Conservation (phyloP, 1,140 invertebrate genomes). For the Leptopilina boulardi region DNA sequence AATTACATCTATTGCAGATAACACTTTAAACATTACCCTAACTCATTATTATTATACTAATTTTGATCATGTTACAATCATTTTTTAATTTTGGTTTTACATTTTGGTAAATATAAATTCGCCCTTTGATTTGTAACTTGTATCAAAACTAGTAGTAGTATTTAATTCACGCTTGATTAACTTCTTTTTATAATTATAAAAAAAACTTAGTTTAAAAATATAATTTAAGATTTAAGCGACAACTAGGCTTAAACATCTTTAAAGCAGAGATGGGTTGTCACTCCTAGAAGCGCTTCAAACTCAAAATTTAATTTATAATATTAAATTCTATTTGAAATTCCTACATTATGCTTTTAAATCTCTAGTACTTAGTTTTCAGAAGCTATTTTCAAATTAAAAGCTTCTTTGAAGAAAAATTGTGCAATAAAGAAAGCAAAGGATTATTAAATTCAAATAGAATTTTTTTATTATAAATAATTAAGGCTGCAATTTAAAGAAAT, state of each 20-base stretch:
- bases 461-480: neutral
- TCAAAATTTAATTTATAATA: slow-evolving; percentile 2
- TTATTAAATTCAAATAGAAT: neutral
- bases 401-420: slow-evolving; percentile 20
- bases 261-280: neutral
- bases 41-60: slow-evolving; percentile 68
- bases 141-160: slow-evolving; percentile 76
- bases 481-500: neutral
- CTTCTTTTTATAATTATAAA: slow-evolving; percentile 62
- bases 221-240: slow-evolving; percentile 21
- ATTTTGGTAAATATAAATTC: neutral
- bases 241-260: slow-evolving; percentile 36
- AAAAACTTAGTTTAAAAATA: slow-evolving; percentile 51
- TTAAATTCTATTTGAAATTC: neutral
- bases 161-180: slow-evolving; percentile 76
- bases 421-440: slow-evolving; percentile 16
- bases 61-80: slow-evolving; percentile 75
- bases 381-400: slow-evolving; percentile 5
- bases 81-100: neutral
- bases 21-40: slow-evolving; percentile 60
- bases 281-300: neutral
- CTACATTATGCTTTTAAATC: neutral
- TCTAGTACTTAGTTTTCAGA: neutral
- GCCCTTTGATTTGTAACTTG: slow-evolving; percentile 70
- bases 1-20: slow-evolving; percentile 51